Percentiles rank a stretch among this genome's conserved stretches.
Evolutionary conservation across 2,797 vertebrate genomes (phyloP).

Genomic region (Gymnoscopelus braueri): DNA sequence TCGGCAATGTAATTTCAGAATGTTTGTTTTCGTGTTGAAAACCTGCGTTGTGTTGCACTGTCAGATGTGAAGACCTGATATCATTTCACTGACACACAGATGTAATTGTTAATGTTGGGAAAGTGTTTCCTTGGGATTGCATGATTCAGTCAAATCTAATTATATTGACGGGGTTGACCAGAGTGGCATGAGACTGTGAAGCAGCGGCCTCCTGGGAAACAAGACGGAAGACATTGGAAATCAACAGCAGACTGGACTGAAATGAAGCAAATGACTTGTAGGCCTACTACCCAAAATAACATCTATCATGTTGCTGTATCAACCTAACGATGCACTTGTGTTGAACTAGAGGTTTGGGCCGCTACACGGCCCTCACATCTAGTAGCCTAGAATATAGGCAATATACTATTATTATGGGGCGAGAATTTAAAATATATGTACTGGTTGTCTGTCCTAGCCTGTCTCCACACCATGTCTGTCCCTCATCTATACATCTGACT

Average conservation of each 20-base stretch:
- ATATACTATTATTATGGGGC: too few relatives aligned
- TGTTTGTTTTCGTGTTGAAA: constrained; percentile 61
- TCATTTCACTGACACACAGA: constrained; percentile 48
- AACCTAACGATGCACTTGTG: not conserved
- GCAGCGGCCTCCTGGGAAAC: constrained; percentile 26
- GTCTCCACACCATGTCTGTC: too few relatives aligned
- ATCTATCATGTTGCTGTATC: not conserved
- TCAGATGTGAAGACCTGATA: constrained; percentile 65
- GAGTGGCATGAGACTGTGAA: constrained; percentile 49
- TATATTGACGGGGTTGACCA: constrained; percentile 59
- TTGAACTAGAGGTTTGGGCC: not conserved
- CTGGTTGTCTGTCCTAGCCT: too few relatives aligned
- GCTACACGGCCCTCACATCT: not conserved
- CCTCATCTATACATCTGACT: too few relatives aligned
- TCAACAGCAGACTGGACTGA: constrained; percentile 56
- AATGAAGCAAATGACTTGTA: constrained; percentile 17
- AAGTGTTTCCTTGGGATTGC: constrained; percentile 52
- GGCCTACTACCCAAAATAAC: not conserved
- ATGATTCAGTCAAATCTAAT: constrained; percentile 70
- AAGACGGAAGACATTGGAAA: constrained; percentile 53
- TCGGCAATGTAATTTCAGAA: constrained; percentile 40
- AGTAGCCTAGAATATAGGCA: not conserved
- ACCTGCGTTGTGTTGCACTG: constrained; percentile 61
- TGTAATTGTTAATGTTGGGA: constrained; percentile 49
- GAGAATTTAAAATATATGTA: too few relatives aligned